A percentile compares a stretch with the other conserved stretches of the same genome.
These are phyloP conservation scores for Anthoptus insignis DNA, from an alignment of 2,888 invertebrate species.

Conservation along the genomic window DNA sequence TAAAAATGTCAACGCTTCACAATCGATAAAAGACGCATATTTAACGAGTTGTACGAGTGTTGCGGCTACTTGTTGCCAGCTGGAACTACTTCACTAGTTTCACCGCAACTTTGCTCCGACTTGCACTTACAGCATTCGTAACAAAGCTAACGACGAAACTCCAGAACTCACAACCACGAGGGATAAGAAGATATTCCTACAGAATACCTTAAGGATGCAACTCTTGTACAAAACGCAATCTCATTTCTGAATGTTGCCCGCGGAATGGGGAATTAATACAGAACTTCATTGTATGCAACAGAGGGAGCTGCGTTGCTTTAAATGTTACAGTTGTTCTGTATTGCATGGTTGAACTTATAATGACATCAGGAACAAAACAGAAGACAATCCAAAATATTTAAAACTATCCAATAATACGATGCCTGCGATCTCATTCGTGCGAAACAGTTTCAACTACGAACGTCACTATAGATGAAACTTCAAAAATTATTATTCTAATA, in stretches of 20 bases:
- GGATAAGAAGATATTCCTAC: constrained; percentile 10
- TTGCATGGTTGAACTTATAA: no score
- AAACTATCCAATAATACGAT: no score
- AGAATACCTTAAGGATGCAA: constrained; percentile 12
- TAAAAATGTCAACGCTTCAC: not conserved
- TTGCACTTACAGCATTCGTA: constrained; percentile 42
- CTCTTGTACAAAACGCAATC: constrained; percentile 5
- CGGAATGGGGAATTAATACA: constrained; percentile 6
- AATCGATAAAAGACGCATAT: constrained; percentile 4
- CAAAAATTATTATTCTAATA: no score
- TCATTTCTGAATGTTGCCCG: constrained; percentile 13
- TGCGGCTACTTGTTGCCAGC: constrained; percentile 42
- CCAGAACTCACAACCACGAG: constrained; percentile 14
- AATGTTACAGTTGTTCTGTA: not conserved
- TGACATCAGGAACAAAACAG: no score
- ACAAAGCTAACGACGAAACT: constrained; percentile 41
- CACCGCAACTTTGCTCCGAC: constrained; percentile 40
- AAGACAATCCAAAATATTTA: no score
- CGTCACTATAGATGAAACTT: no score
- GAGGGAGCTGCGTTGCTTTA: not conserved
- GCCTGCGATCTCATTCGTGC: no score
- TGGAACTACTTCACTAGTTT: constrained; percentile 32
- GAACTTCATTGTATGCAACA: constrained; percentile 8
- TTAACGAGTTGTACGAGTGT: constrained; percentile 10
- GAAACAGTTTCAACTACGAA: no score